A percentile compares a stretch with the other conserved stretches of the same genome.
Evolutionary conservation across 2,888 invertebrate genomes (phyloP).

Genomic region (Spialia ferax): DNA sequence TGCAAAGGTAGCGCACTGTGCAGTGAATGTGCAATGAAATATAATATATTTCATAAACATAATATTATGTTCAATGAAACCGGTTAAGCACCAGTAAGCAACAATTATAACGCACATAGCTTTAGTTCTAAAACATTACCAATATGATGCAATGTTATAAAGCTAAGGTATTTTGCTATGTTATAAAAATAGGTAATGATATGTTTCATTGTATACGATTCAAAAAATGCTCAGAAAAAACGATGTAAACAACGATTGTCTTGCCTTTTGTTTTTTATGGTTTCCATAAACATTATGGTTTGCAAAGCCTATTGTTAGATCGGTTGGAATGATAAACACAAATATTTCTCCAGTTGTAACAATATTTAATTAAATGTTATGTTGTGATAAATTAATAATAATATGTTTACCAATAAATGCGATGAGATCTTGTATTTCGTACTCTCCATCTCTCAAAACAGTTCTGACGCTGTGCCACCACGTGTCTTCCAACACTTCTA

Average conservation of each 20-base stretch:
- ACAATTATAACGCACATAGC: background rate
- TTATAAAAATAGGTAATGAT: too few relatives aligned
- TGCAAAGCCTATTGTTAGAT: background rate
- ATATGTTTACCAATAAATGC: slow-evolving; percentile 74
- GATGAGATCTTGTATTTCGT: slow-evolving; percentile 84
- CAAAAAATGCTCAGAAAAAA: background rate
- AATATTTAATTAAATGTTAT: too few relatives aligned
- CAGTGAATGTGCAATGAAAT: slow-evolving; percentile 27
- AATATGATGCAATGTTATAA: background rate
- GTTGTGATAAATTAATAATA: background rate
- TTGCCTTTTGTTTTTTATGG: slow-evolving; percentile 5
- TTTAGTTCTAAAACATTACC: background rate
- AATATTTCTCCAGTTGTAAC: background rate
- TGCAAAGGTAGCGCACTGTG: slow-evolving; percentile 2
- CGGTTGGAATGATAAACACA: background rate
- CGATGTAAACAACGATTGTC: background rate
- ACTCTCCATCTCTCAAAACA: slow-evolving; percentile 70
- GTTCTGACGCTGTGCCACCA: slow-evolving; percentile 77
- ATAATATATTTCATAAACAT: slow-evolving; percentile 8
- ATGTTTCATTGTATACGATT: slow-evolving; percentile 1
- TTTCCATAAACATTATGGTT: slow-evolving; percentile 13
- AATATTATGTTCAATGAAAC: slow-evolving; percentile 37
- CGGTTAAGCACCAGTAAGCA: slow-evolving; percentile 29
- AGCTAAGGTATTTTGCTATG: background rate
- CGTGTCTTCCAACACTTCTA: slow-evolving; percentile 68